phyloP scores from a whole-genome alignment of 1,140 invertebrate species.

The Varroa destructor region DNA sequence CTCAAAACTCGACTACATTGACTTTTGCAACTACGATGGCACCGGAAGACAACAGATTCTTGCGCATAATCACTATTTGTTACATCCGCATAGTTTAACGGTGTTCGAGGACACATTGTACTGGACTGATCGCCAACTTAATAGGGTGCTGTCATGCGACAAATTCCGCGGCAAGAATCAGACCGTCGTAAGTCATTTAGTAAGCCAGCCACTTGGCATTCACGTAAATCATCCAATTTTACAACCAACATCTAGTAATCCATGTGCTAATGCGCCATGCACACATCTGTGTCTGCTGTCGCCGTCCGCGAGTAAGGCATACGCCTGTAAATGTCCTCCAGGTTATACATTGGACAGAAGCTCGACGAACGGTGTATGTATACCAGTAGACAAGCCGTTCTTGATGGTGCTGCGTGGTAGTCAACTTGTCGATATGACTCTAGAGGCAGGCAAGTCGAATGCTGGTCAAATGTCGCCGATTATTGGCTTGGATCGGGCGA shows the following conservation, averaged over 20 bases:
- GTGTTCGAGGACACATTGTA: constrained; percentile 74
- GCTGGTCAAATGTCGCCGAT: constrained; percentile 67
- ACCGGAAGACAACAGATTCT: constrained; percentile 61
- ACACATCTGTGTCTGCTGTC: constrained; percentile 82
- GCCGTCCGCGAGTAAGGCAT: constrained; percentile 48
- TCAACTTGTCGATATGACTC: constrained; percentile 68
- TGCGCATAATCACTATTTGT: constrained; percentile 52
- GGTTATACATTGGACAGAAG: constrained; percentile 54
- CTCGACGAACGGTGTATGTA: constrained; percentile 54
- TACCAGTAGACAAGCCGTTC: constrained; percentile 70
- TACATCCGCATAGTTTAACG: constrained; percentile 88
- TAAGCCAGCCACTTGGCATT: constrained; percentile 82
- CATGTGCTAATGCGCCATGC: constrained; percentile 64
- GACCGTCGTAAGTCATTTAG: constrained; percentile 79
- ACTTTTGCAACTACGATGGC: constrained; percentile 94
- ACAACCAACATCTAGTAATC: constrained; percentile 64
- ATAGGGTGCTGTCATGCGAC: constrained; percentile 64
- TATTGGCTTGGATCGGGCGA: constrained; percentile 73
- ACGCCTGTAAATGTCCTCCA: constrained; percentile 76
- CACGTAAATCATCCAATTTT: constrained; percentile 82
- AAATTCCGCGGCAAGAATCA: constrained; percentile 82
- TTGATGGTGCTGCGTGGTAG: constrained; percentile 77
- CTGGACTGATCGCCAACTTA: constrained; percentile 89
- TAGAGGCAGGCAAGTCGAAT: constrained; percentile 51
- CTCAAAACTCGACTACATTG: constrained; percentile 92